Base-by-base conservation (phyloP, 2,797 vertebrate genomes). In the Salarias fasciatus region DNA sequence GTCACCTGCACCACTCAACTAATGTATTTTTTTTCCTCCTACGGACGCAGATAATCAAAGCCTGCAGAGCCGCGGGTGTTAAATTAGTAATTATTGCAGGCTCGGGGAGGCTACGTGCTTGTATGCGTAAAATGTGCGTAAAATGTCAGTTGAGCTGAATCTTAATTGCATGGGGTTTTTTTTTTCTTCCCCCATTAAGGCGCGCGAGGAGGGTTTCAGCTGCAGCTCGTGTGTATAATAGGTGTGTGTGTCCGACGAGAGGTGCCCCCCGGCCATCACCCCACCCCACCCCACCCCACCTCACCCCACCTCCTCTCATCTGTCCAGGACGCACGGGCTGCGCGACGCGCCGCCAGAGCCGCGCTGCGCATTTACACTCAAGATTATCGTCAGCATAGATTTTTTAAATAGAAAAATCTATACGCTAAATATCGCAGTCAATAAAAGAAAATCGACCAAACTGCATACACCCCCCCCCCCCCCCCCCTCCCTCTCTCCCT, bases 321-420 rank as follows among this genome's bases (percentile, higher is more conserved):
- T 24, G 18, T 2, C 18, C 18, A 24, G 18, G 18, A 24, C 18
- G 18, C 18, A 24, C 64, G 9, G 9, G 48, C 77, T 72, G 78
- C 72, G 78, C 75, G 63, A 76, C 79, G 63, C 73, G 51, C 75
- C 72, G 61, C 72, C 55, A 71, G 69, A 66, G 83, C 84, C 54
- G 77, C 77, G 79, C 80, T 28, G 69, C 29, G 86, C 90, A 90
- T 85, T 89, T 84, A 91, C 90, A 87, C 88, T 83, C 89, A 36
- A 91, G 90, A 92, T 93, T 90, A 93, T 92, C 89, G 84, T 87
- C 81, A 37, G 64, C 88, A 93, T 92, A 59, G 89, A 93, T 94
- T 92, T 92, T 91, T 91, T 86, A 93, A 94, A 94, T 92, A 91
- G 92, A 92, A 93, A 93, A 93, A 93, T 93, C 92, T 75, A 93